A percentile compares a stretch with the other conserved stretches of the same genome.
These are phyloP conservation scores for Thera britannica DNA, from an alignment of 2,888 invertebrate genomes.

Conservation along the genomic window DNA sequence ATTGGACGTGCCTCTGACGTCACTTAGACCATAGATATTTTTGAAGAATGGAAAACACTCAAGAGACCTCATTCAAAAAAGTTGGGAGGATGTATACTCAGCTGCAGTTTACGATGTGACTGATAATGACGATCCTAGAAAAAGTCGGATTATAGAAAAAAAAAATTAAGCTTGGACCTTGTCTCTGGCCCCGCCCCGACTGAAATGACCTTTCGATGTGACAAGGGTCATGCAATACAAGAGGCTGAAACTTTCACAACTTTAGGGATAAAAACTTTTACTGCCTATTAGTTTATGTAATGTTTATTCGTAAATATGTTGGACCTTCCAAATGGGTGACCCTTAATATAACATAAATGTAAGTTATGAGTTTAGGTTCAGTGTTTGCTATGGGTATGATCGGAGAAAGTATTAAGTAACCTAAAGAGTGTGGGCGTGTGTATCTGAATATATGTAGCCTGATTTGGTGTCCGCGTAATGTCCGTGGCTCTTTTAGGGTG, in stretches of 20 bases:
- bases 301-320: conserved; percentile 36
- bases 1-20: not conserved
- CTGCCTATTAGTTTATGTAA: conserved; percentile 34
- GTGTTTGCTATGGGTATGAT: not conserved
- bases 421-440: no score
- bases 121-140: not conserved
- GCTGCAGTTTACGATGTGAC: no score
- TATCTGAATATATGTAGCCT: no score
- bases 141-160: conserved; percentile 1
- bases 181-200: conserved; percentile 12
- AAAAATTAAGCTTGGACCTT: not conserved
- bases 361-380: not conserved
- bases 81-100: no score
- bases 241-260: conserved; percentile 35
- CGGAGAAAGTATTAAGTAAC: not conserved
- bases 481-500: no score
- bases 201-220: conserved; percentile 38
- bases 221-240: conserved; percentile 40
- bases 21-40: not conserved
- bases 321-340: conserved; percentile 16
- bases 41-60: not conserved
- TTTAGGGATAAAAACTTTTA: conserved; percentile 40
- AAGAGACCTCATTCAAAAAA: not conserved
- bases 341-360: conserved; percentile 9
- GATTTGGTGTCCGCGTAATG: no score